phyloP scores from a whole-genome alignment of 2,113 vertebrate species.

The Tyto alba region DNA sequence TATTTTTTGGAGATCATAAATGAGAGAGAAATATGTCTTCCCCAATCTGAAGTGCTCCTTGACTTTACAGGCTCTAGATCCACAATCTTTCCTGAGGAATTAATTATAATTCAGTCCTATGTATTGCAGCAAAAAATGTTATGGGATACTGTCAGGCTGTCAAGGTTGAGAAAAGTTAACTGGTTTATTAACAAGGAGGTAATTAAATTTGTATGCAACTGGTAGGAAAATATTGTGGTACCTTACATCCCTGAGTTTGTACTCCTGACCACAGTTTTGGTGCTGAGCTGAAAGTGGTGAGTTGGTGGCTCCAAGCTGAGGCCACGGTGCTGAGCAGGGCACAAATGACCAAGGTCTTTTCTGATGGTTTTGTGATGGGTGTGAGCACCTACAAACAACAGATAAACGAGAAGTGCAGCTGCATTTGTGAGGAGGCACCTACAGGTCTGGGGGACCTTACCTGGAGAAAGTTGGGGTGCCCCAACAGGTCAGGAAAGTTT shows the following conservation, averaged over 20 bases:
- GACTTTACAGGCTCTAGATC: not conserved
- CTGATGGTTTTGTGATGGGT: not conserved
- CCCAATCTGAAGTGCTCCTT: not conserved
- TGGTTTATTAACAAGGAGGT: not conserved
- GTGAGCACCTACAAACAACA: too few species aligned
- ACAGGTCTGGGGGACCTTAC: not conserved
- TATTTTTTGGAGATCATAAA: not conserved
- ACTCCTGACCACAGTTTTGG: not conserved
- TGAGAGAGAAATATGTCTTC: not conserved
- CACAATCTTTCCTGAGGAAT: not conserved
- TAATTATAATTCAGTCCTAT: not conserved
- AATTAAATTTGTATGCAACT: not conserved
- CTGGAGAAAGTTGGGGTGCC: fast-evolving
- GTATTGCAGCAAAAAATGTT: not conserved
- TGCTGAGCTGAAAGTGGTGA: fast-evolving
- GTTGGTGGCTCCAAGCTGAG: not conserved
- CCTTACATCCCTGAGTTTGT: not conserved
- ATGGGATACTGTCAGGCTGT: not conserved
- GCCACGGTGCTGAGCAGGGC: not conserved
- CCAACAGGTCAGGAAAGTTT: fast-evolving
- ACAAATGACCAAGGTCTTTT: fast-evolving
- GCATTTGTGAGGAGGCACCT: not conserved
- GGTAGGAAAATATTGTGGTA: fast-evolving
- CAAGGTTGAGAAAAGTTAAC: not conserved
- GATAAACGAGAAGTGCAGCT: not conserved